Evolutionary conservation across 2,888 invertebrate species (phyloP).

Genomic region (Cancer borealis): DNA sequence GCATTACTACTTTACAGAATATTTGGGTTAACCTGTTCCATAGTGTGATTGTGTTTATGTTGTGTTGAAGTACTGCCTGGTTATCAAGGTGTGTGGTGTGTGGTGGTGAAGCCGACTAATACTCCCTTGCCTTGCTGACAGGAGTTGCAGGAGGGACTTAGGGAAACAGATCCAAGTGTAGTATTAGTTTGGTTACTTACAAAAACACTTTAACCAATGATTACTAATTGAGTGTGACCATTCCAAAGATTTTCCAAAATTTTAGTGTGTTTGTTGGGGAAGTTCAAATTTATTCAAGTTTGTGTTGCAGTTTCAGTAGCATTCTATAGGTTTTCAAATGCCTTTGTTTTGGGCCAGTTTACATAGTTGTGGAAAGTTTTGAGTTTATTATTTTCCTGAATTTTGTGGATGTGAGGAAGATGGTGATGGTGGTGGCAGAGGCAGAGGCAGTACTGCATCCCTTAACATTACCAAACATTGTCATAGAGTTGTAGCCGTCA

Average conservation of each 20-base stretch:
- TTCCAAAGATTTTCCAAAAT: slow-evolving; percentile 28
- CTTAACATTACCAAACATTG: not conserved
- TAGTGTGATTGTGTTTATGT: slow-evolving; percentile 21
- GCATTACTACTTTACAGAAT: not conserved
- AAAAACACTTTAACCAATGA: not conserved
- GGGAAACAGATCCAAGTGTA: not conserved
- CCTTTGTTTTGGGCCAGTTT: not conserved
- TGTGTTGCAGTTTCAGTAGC: not conserved
- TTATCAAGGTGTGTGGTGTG: not conserved
- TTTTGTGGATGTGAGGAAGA: not conserved
- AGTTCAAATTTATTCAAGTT: not conserved
- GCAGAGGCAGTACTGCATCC: not conserved
- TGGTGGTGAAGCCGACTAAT: not conserved
- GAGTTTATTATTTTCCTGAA: slow-evolving; percentile 22
- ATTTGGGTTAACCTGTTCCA: slow-evolving; percentile 26
- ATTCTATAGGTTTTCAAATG: not conserved
- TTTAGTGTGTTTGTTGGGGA: not conserved
- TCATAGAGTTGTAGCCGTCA: slow-evolving; percentile 15
- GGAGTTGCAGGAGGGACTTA: not conserved
- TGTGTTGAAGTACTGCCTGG: slow-evolving; percentile 1
- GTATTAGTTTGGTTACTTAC: slow-evolving; percentile 30
- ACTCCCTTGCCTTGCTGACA: not conserved
- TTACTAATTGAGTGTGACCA: slow-evolving; percentile 25
- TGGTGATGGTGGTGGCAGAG: not conserved
- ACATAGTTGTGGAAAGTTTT: not conserved